phyloP scores from a whole-genome alignment of 1,140 invertebrate genomes.

The Ceratina calcarata region DNA sequence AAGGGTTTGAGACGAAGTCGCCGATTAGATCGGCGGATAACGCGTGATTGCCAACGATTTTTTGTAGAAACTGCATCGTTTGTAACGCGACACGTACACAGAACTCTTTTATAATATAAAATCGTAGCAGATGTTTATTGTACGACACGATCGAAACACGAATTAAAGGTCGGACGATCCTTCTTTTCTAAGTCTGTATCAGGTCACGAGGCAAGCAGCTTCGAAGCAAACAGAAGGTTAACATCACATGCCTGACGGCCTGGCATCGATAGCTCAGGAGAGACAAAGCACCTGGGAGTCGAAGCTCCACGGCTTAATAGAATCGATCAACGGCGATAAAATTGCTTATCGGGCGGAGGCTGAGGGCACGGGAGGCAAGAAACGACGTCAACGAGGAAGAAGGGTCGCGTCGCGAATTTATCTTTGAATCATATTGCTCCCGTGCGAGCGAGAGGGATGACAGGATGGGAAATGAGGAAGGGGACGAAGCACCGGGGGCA shows the following conservation, averaged over 20 bases:
- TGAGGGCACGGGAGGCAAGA: neutral
- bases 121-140: no score
- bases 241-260: neutral
- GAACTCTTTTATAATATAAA: no score
- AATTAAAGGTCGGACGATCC: no score
- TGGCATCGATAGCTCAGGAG: neutral
- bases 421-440: conserved; percentile 36
- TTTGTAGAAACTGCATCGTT: neutral
- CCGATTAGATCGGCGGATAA: neutral
- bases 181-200: no score
- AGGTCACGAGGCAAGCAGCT: neutral
- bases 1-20: neutral
- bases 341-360: conserved; percentile 34
- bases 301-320: conserved; percentile 14
- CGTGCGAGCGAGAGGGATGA: neutral
- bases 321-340: conserved; percentile 35
- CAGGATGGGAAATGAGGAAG: neutral
- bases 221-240: neutral
- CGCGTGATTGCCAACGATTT: neutral
- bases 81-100: no score
- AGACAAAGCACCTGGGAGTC: conserved; percentile 1
- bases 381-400: neutral
- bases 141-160: no score
- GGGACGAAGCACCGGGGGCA: neutral
- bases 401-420: conserved; percentile 36